phyloP scores from a whole-genome alignment of 1,140 invertebrate species.

The Diplogasteroides magnus region DNA sequence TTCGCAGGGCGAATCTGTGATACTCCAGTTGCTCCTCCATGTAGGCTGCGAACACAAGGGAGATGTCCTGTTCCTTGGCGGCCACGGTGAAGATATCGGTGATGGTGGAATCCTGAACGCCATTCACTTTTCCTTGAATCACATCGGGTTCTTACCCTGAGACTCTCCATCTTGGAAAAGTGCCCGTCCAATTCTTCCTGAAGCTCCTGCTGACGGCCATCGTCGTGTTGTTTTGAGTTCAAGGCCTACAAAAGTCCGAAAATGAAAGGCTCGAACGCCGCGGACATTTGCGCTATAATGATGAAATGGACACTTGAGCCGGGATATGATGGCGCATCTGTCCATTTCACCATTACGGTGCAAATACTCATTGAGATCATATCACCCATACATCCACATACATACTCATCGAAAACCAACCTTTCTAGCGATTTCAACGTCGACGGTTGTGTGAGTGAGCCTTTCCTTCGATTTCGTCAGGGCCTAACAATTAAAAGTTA shows the following conservation, averaged over 20 bases:
- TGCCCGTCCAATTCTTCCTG: constrained; percentile 13
- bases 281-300: too few species aligned
- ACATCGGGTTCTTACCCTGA: constrained; percentile 6
- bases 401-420: too few species aligned
- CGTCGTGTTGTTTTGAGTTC: background rate
- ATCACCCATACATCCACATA: too few species aligned
- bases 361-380: too few species aligned
- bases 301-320: too few species aligned
- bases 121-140: background rate
- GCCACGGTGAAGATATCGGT: constrained; percentile 24
- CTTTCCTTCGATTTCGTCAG: background rate
- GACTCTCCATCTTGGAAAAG: constrained; percentile 20
- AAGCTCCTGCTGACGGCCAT: background rate
- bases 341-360: too few species aligned
- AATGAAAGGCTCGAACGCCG: too few species aligned
- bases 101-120: constrained; percentile 15
- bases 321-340: too few species aligned
- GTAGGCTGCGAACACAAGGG: constrained; percentile 8
- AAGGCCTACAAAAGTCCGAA: background rate
- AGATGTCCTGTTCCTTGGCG: constrained; percentile 20
- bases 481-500: background rate
- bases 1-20: constrained; percentile 13
- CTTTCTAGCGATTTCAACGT: background rate
- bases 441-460: background rate
- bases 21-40: constrained; percentile 18